Evolutionary conservation across 2,888 invertebrate species (phyloP), one percentile per base, ranked within the genome.

Genomic region (Drosophila kanekoi): DNA sequence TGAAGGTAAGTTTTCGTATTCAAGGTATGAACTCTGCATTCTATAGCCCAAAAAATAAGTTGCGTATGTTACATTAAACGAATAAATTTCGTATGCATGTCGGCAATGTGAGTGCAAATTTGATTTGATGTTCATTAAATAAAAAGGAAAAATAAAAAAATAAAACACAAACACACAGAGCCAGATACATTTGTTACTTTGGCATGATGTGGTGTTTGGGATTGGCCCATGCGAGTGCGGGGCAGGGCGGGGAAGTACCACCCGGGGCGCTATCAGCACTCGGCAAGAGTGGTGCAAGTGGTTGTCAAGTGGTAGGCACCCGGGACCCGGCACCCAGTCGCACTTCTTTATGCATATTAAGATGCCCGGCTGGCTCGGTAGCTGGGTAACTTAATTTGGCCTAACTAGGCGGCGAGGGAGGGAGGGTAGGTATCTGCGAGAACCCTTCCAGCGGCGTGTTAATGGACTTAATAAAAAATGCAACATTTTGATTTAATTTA

Each of bases 401-500:
- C 71, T 73, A 79, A 79, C 79, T 84, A 77, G 57, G 69, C 20
- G 14, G 45, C 28, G 28, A 28, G 28, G 28, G 8, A 2, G 28
- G 28, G 28, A 8, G 28, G 28, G 2, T 6, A 14, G 32, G 9
- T 10, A 32, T 8, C 8, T 23, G 44, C 14, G 37, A 37, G 69
- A 71, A 81, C 79, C 81, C 81, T 81, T 82, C 77, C 72, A 35
- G 48, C 58, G n/a, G 23, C 65, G 69, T 72, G 67, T 78, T 86
- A 88, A 88, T 84, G 84, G 85, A 67, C 89, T 89, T 81, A 87
- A 89, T 87, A 81, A 89, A 85, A 88, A 84, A 89, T 82, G 90
- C 77, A 87, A 81, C 87, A 87, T 84, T 89, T 86, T 87, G 86
- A 89, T 89, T 89, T 87, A 90, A 90, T 90, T 91, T 87, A 89